phyloP scores from a whole-genome alignment of 1,140 invertebrate species.

The Plectrocnemia conspersa region DNA sequence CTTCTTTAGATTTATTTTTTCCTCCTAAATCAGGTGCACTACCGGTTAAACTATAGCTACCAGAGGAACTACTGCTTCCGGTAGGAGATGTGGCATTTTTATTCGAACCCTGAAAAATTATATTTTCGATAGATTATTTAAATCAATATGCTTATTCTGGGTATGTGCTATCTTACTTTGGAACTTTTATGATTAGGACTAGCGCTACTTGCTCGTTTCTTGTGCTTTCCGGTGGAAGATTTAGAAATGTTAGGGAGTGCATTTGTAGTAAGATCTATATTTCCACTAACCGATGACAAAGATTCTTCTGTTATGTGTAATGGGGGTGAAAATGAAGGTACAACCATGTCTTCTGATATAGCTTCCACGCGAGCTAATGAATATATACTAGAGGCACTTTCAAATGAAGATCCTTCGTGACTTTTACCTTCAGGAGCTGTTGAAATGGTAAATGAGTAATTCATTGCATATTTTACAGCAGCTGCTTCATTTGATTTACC shows the following conservation, averaged over 20 bases:
- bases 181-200: conserved; percentile 25
- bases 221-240: conserved; percentile 22
- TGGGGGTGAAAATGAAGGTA: conserved; percentile 50
- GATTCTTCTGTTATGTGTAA: conserved; percentile 45
- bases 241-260: conserved; percentile 14
- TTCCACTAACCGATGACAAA: conserved; percentile 1
- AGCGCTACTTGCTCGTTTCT: conserved; percentile 25
- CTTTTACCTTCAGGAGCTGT: conserved; percentile 50
- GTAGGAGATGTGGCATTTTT: conserved; percentile 41
- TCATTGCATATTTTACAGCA: neutral
- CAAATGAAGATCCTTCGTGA: conserved; percentile 72
- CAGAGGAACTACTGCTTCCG: conserved; percentile 62
- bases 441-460: conserved; percentile 27
- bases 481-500: conserved; percentile 34
- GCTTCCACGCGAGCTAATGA: conserved; percentile 67
- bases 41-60: conserved; percentile 60
- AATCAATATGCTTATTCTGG: neutral
- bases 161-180: conserved; percentile 18
- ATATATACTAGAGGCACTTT: conserved; percentile 74
- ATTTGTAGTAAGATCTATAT: conserved; percentile 11
- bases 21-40: conserved; percentile 51
- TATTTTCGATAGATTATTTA: neutral
- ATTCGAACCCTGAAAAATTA: conserved; percentile 23
- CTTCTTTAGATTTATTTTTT: conserved; percentile 39
- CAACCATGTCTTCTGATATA: conserved; percentile 53